Evolutionary conservation across 2,797 vertebrate genomes (phyloP).

Genomic region (Staurois parvus): DNA sequence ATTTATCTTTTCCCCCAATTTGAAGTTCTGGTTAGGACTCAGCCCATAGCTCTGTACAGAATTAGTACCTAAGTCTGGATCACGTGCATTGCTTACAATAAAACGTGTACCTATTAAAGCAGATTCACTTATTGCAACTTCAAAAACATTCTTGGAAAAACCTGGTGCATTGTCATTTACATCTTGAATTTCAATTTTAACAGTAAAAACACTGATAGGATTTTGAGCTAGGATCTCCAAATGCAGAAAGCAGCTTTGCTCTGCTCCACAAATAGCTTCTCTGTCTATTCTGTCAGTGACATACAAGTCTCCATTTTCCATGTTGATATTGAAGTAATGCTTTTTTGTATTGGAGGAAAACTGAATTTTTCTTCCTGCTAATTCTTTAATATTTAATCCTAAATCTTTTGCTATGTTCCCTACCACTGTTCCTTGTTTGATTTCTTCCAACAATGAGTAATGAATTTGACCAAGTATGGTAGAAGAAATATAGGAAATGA

Average conservation of each 20-base stretch:
- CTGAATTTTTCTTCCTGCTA: constrained; percentile 65
- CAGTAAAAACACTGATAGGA: constrained; percentile 74
- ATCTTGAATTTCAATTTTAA: constrained; percentile 66
- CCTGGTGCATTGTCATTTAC: constrained; percentile 73
- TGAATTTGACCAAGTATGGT: constrained; percentile 59
- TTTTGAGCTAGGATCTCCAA: constrained; percentile 77
- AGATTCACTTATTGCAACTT: constrained; percentile 71
- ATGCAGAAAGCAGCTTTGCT: constrained; percentile 68
- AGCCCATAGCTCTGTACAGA: constrained; percentile 73
- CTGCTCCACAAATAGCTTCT: constrained; percentile 75
- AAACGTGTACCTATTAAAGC: constrained; percentile 67
- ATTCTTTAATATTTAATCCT: constrained; percentile 61
- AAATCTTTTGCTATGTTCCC: constrained; percentile 70
- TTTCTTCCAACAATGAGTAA: constrained; percentile 68
- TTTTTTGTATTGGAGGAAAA: constrained; percentile 65
- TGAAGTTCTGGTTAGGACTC: constrained; percentile 65
- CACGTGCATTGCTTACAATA: constrained; percentile 71
- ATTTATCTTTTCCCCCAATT: constrained; percentile 72
- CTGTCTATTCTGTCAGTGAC: constrained; percentile 72
- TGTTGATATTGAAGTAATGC: constrained; percentile 71
- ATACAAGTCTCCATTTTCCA: constrained; percentile 69
- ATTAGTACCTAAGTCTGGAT: constrained; percentile 74
- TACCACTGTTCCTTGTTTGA: constrained; percentile 64
- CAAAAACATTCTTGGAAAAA: constrained; percentile 72
- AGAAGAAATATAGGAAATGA: too few species aligned